A percentile compares a stretch with the other conserved stretches of the same genome.
These are phyloP conservation scores for Huso huso DNA, from an alignment of 2,797 vertebrate genomes.

Conservation along the genomic window DNA sequence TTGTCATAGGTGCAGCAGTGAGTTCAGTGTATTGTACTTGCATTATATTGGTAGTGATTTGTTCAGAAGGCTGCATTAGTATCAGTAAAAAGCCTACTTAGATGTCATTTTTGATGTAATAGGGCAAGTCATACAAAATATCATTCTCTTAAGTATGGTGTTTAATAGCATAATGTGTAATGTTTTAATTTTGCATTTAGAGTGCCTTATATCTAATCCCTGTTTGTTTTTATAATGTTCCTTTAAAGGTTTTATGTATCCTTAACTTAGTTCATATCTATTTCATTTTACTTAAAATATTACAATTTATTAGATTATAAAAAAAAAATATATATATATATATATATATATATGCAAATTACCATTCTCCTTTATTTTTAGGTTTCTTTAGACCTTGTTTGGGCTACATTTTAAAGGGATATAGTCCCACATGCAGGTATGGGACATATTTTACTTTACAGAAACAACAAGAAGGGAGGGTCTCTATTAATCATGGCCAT, in stretches of 20 bases:
- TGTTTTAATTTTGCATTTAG: constrained; percentile 91
- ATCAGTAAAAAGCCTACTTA: constrained; percentile 22
- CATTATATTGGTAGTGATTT: constrained; percentile 4
- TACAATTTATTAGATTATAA: constrained; percentile 51
- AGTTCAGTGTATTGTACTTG: constrained; percentile 25
- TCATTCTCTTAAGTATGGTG: constrained; percentile 41
- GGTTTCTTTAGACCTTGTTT: constrained; percentile 58
- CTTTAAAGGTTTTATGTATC: constrained; percentile 55
- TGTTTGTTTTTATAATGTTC: constrained; percentile 68
- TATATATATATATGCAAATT: constrained; percentile 61
- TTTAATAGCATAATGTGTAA: constrained; percentile 35
- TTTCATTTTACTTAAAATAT: constrained; percentile 46
- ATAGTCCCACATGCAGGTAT: constrained; percentile 18
- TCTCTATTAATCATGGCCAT: background rate
- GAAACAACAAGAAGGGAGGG: background rate
- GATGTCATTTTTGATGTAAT: constrained; percentile 37
- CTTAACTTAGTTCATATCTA: constrained; percentile 50
- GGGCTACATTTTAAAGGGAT: constrained; percentile 47
- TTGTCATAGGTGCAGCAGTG: constrained; percentile 31
- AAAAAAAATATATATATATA: background rate
- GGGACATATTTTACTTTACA: constrained; percentile 16
- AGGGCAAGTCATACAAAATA: constrained; percentile 53
- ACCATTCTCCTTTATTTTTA: constrained; percentile 47
- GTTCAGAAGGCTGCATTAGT: constrained; percentile 19
- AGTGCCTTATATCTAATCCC: constrained; percentile 99